These are phyloP conservation scores for Zeugodacus cucurbitae DNA, from an alignment of 1,140 invertebrate species.

Conservation along the genomic window DNA sequence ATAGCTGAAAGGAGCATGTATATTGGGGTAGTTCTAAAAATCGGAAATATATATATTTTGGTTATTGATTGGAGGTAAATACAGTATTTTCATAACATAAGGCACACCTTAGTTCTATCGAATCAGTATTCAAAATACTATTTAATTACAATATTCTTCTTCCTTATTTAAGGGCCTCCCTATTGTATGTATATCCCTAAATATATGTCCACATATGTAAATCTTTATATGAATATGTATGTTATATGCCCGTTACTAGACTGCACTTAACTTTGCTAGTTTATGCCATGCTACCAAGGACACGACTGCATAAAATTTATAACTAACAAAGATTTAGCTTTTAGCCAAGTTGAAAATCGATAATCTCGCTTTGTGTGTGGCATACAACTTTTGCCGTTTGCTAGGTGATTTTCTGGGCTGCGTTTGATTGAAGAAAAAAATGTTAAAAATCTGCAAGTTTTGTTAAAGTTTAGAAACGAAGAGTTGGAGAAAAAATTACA, in stretches of 20 bases:
- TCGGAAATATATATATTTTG: too few species aligned
- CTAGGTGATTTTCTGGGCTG: not conserved
- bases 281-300: slow-evolving; percentile 5
- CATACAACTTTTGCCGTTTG: not conserved
- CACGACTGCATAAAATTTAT: slow-evolving; percentile 10
- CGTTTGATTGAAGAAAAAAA: not conserved
- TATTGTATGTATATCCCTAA: not conserved
- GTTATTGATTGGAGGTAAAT: too few species aligned
- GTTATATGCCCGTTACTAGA: not conserved
- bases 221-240: not conserved
- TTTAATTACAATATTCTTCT: too few species aligned
- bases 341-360: slow-evolving; percentile 36
- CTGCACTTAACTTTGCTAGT: not conserved
- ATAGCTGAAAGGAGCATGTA: too few species aligned
- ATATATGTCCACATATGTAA: not conserved
- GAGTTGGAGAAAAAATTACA: not conserved
- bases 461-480: not conserved
- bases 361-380: not conserved
- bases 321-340: not conserved
- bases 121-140: too few species aligned
- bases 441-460: not conserved
- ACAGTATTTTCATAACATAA: too few species aligned
- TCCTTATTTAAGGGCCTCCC: too few species aligned
- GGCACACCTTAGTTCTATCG: too few species aligned
- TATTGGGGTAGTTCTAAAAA: too few species aligned